These are phyloP conservation scores for Drosophila engyochracea DNA, from an alignment of 2,888 invertebrate species.

Conservation along the genomic window DNA sequence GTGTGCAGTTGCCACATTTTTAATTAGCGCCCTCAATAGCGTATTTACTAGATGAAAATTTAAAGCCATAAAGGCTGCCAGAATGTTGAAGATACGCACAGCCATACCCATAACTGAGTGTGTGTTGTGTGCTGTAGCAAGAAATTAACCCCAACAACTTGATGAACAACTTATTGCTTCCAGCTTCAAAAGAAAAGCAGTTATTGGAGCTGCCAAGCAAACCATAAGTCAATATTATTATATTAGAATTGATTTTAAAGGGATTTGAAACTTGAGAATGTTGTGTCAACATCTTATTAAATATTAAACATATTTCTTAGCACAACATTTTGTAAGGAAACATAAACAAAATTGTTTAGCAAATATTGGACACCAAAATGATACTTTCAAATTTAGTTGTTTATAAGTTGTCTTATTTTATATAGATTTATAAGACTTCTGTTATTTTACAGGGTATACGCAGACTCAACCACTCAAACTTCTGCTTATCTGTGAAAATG, in stretches of 20 bases:
- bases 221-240: background rate
- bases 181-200: background rate
- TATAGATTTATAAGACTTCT: background rate
- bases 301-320: background rate
- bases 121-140: slow-evolving; percentile 3
- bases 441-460: background rate
- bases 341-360: background rate
- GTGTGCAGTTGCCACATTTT: slow-evolving; percentile 73
- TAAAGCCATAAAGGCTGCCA: slow-evolving; percentile 25
- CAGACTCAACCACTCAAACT: background rate
- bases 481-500: slow-evolving; percentile 1
- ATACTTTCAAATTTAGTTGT: background rate
- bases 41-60: slow-evolving; percentile 65
- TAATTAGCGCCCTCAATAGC: slow-evolving; percentile 81
- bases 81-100: slow-evolving; percentile 1
- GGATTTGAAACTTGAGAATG: background rate
- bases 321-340: slow-evolving; percentile 6
- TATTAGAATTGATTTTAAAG: background rate
- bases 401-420: background rate
- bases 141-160: slow-evolving; percentile 22
- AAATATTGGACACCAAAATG: background rate
- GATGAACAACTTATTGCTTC: background rate
- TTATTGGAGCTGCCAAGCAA: background rate
- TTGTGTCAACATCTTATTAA: background rate
- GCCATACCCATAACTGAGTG: background rate